These are phyloP conservation scores for Hypselothyrea guttata DNA, from an alignment of 2,888 invertebrate genomes.

Conservation along the genomic window DNA sequence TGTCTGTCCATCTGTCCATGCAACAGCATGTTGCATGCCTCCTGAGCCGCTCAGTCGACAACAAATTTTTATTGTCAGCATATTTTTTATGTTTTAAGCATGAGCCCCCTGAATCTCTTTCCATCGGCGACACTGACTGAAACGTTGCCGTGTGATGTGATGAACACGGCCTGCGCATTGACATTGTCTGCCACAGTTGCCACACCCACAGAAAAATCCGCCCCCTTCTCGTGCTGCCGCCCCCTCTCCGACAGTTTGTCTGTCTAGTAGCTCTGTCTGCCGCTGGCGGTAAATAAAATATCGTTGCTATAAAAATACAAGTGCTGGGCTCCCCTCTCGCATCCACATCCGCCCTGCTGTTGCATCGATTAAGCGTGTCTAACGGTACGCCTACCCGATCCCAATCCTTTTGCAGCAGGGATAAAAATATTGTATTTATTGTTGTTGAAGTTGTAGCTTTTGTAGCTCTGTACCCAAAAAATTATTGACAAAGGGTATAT, in stretches of 20 bases:
- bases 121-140: conserved; percentile 20
- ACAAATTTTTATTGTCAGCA: conserved; percentile 76
- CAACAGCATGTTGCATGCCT: conserved; percentile 75
- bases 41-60: conserved; percentile 60
- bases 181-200: conserved; percentile 55
- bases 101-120: not conserved
- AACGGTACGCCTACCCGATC: conserved; percentile 32
- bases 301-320: conserved; percentile 62
- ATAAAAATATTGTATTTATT: conserved; percentile 38
- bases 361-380: conserved; percentile 71
- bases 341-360: not conserved
- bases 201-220: not conserved
- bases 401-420: conserved; percentile 38
- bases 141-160: conserved; percentile 43
- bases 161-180: conserved; percentile 67
- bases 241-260: conserved; percentile 15
- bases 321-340: conserved; percentile 11
- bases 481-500: too few species aligned
- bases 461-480: too few species aligned
- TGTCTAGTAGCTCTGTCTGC: conserved; percentile 59
- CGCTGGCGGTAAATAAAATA: conserved; percentile 78
- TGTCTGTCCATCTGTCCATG: conserved; percentile 30
- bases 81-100: conserved; percentile 72
- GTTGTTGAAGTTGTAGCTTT: conserved; percentile 31
- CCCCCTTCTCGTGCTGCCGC: not conserved